Conservation (phyloP, 2,888 invertebrate species). For the Schizaphis graminum region DNA sequence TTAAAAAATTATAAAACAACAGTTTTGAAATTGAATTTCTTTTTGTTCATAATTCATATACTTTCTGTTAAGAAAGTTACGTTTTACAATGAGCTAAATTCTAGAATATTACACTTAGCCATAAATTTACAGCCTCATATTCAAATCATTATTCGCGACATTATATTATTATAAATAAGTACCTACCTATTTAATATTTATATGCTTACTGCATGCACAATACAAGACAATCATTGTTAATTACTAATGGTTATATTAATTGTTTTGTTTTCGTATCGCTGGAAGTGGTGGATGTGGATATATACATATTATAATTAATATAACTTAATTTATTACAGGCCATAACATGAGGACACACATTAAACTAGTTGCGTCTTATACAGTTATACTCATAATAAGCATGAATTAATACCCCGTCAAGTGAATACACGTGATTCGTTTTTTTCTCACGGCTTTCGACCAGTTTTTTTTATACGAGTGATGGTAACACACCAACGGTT, state of each 20-base stretch:
- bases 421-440: neutral
- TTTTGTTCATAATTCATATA: neutral
- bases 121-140: neutral
- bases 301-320: neutral
- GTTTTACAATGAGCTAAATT: neutral
- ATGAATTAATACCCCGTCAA: too few relatives aligned
- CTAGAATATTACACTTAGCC: neutral
- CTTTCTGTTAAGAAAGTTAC: neutral
- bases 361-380: neutral
- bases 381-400: neutral
- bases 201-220: neutral
- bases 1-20: neutral
- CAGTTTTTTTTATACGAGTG: neutral
- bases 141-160: neutral
- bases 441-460: slow-evolving; percentile 1
- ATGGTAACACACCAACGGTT: neutral
- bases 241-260: neutral
- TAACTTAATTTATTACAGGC: neutral
- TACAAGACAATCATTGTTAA: neutral
- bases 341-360: neutral
- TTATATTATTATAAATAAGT: neutral
- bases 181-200: too few relatives aligned
- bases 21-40: neutral
- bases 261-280: neutral
- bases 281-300: neutral